Evolutionary conservation across 2,113 vertebrate genomes (phyloP), one percentile per base, ranked within the genome.

Genomic region (Neotoma lepida): DNA sequence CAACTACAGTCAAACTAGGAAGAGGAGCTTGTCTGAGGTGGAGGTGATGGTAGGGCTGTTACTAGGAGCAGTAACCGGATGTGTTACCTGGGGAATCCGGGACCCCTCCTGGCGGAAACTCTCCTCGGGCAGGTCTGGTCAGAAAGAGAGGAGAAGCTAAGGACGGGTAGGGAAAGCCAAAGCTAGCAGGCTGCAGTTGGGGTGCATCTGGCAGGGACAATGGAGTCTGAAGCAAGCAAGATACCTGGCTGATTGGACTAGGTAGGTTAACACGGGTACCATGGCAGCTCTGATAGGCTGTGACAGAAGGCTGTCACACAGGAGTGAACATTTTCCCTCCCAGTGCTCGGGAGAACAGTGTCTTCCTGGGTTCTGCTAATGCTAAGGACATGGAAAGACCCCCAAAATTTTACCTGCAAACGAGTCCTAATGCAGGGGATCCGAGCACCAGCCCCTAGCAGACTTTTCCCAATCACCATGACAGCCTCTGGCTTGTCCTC

Each of bases 61-160:
- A 84, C 90, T 94, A 95, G 94, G 86, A 97, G 94, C 93, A 96
- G 94, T 94, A 95, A 87, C 89, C 94, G 87, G 84, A 96, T 84
- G 33, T 87, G 92, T 97, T 98, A 98, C 98, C 98, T 76, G 1
- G 97, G 95, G 85, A 96, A 97, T 81, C 95, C 98, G 0, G 26
- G 96, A 91, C 94, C 89, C 96, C 94, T 97, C 56, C 93, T 95
- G 92, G 95, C 3, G 0, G 97, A 97, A 96, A 90, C 95, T 95
- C 95, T 97, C 97, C 95, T 96, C 0, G 93, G 97, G 46, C 97
- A 94, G 15, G 14, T 97, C 98, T 98, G 97, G 3, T 58, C 92
- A 63, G 95, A 97, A 87, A 94, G 44, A 96, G 71, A 97, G 92
- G 96, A 51, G 54, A 95, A 33, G 46, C 96, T 94, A 12, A 22